phyloP scores from a whole-genome alignment of 2,888 invertebrate species.

The Microplitis deprimator region DNA sequence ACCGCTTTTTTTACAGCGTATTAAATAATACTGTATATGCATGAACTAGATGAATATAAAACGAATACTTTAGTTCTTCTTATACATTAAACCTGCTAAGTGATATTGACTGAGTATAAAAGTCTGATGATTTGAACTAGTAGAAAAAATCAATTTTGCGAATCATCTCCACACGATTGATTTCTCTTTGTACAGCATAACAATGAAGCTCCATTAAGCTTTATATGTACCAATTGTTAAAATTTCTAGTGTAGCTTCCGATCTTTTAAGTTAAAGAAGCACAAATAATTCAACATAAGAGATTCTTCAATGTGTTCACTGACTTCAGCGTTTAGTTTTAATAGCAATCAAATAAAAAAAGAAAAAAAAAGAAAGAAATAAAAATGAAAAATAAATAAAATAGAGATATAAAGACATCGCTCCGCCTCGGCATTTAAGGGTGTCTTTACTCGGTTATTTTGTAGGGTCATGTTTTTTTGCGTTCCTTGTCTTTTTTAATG shows the following conservation, averaged over 20 bases:
- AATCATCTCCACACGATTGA: slow-evolving; percentile 9
- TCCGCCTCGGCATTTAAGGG: slow-evolving; percentile 24
- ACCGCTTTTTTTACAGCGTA: no score
- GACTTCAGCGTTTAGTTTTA: background rate
- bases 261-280: background rate
- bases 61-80: background rate
- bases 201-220: slow-evolving; percentile 10
- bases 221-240: background rate
- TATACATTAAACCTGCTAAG: background rate
- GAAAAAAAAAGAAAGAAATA: background rate
- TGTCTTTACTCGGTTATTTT: slow-evolving; percentile 35
- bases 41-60: background rate
- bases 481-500: slow-evolving; percentile 33
- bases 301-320: slow-evolving; percentile 6
- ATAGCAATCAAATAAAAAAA: background rate
- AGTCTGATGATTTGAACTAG: background rate
- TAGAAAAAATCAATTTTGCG: slow-evolving; percentile 6
- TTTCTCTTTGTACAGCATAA: background rate
- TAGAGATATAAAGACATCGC: background rate
- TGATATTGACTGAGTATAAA: background rate
- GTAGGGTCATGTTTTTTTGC: slow-evolving; percentile 51
- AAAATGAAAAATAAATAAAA: slow-evolving; percentile 5
- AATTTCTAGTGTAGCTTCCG: background rate
- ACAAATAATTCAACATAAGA: background rate
- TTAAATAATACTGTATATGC: background rate